A percentile compares a stretch with the other conserved stretches of the same genome.
Evolutionary conservation across 2,113 vertebrate genomes (phyloP).

Genomic region (Castor canadensis): DNA sequence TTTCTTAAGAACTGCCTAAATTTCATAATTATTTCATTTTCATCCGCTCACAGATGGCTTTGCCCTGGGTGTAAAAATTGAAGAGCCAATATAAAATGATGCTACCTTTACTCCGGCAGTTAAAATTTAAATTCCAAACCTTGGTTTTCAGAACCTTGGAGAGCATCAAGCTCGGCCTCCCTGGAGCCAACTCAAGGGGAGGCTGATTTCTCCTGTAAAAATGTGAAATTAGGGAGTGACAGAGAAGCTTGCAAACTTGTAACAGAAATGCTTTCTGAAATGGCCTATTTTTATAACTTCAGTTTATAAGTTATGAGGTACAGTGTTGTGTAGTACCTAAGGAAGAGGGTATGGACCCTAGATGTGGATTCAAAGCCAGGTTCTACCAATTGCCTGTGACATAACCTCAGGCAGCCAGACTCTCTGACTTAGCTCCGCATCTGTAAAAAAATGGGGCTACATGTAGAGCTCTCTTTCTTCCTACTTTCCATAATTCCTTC

Average conservation of each 20-base stretch:
- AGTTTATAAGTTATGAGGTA: neutral
- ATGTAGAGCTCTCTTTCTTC: neutral
- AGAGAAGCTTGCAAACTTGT: constrained; percentile 19
- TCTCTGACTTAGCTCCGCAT: neutral
- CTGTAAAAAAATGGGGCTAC: constrained; percentile 33
- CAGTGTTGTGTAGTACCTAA: neutral
- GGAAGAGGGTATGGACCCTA: neutral
- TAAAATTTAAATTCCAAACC: neutral
- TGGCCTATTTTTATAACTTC: constrained; percentile 35
- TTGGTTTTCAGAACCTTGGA: constrained; percentile 85
- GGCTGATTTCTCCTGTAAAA: constrained; percentile 45
- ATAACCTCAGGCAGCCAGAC: neutral
- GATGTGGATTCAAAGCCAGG: neutral
- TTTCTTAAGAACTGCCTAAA: constrained; percentile 74
- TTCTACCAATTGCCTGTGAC: neutral
- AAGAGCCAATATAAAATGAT: constrained; percentile 68
- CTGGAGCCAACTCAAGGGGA: constrained; percentile 35
- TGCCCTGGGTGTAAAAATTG: constrained; percentile 62
- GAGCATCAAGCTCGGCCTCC: constrained; percentile 70
- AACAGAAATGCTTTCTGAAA: constrained; percentile 5
- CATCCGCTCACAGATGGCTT: constrained; percentile 66
- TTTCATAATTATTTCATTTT: constrained; percentile 72
- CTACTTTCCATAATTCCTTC: too few relatives aligned
- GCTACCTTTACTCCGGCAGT: constrained; percentile 58
- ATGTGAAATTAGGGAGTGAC: constrained; percentile 31